Base-by-base conservation (phyloP, 2,888 invertebrate species). In the Oeneis ivallda region DNA sequence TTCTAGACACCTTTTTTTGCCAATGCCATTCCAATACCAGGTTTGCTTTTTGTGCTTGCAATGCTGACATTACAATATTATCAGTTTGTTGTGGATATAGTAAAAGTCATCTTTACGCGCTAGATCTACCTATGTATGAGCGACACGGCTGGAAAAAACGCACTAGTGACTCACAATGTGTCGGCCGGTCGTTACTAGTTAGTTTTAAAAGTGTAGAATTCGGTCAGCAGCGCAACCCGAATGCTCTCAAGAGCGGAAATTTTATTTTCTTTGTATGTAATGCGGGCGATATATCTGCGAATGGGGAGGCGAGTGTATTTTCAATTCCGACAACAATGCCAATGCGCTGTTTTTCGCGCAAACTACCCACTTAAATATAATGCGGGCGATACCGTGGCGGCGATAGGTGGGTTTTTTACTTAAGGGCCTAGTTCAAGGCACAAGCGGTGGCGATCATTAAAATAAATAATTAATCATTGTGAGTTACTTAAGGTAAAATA, bases 281-380 rank as follows among this genome's bases (percentile, higher is more conserved):
- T 56, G 63, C 63, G 43, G 65, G 63, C 63, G 63, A 68, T 68
- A 68, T 66, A 68, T 68, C 53, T 66, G 61, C 62, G 70, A 70
- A 67, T 78, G 73, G 76, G 76, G 76, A 76, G 70, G 75, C 74
- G 80, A 82, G 83, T 86, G 83, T 88, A 87, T 87, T 89, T 89
- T 89, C 88, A 89, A 89, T 90, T 89, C 83, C 84, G 82, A 84
- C 86, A 86, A 87, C 86, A 89, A 88, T 87, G 83, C 84, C 86
- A 89, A 88, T 87, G 83, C 84, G 83, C 79, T 84, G 86, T 87
- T 87, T 87, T 87, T 87, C 86, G 83, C 84, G 82, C 82, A 87
- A 89, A 89, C 88, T 89, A 87, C 86, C 86, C 87, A 87, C 87
- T 89, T 89, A 86, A 86, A 87, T 86, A 87, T 90, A 87, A 89